Percentiles rank a stretch among this genome's conserved stretches.
These are phyloP conservation scores for Tetranychus urticae DNA, from an alignment of 1,140 invertebrate species.

Conservation along the genomic window DNA sequence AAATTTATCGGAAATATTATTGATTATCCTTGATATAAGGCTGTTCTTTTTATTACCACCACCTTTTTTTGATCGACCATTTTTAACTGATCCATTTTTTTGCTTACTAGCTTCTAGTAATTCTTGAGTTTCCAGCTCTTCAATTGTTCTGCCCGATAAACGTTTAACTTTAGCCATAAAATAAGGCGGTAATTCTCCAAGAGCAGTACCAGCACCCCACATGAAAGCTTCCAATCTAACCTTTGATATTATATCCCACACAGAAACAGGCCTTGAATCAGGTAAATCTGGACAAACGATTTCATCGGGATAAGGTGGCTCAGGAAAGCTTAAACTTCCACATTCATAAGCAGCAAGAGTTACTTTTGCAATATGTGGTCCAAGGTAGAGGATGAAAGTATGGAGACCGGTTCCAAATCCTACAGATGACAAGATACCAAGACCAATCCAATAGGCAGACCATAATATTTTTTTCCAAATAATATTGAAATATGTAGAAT, in stretches of 20 bases:
- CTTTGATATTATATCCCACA: slow-evolving; percentile 81
- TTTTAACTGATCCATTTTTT: no score
- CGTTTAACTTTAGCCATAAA: slow-evolving; percentile 54
- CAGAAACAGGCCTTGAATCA: slow-evolving; percentile 19
- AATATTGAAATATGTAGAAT: slow-evolving; percentile 31
- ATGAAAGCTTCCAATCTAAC: slow-evolving; percentile 88
- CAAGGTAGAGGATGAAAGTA: slow-evolving; percentile 86
- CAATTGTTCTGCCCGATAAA: slow-evolving; percentile 17
- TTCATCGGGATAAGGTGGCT: slow-evolving; percentile 36
- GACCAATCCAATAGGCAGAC: slow-evolving; percentile 77
- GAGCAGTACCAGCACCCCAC: slow-evolving; percentile 87
- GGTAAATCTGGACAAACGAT: slow-evolving; percentile 36
- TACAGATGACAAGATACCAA: slow-evolving; percentile 87
- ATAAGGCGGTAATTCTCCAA: slow-evolving; percentile 84
- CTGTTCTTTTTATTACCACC: no score
- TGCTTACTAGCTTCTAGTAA: not conserved
- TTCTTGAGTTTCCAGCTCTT: slow-evolving; percentile 14
- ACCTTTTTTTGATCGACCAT: no score
- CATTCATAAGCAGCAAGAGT: slow-evolving; percentile 96
- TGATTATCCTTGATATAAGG: no score
- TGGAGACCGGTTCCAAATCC: slow-evolving; percentile 92
- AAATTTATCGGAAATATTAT: not conserved
- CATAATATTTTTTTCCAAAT: slow-evolving; percentile 27
- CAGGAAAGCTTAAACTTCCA: slow-evolving; percentile 72
- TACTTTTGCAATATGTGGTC: slow-evolving; percentile 44